Base-by-base conservation (phyloP, 2,113 vertebrate species). In the Pipa parva region DNA sequence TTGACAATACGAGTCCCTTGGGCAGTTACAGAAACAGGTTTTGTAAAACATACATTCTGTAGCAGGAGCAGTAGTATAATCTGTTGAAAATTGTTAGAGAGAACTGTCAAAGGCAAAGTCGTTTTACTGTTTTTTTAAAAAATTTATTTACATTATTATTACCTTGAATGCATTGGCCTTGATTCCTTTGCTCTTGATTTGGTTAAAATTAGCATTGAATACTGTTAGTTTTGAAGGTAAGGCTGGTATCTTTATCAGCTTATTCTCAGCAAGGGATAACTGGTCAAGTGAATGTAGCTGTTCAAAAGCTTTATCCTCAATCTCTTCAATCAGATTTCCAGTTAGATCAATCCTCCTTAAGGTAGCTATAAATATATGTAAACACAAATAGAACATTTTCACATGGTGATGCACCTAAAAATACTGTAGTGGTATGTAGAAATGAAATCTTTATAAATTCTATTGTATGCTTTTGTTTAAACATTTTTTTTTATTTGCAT, bases 81-180 rank as follows among this genome's bases (percentile, higher is more conserved):
- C n/a, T 31, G 29, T 39, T 39, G 12, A 39, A 13, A 3, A 9
- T 39, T 39, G 36, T 4, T 7, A 39, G 36, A 31, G 10, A 4
- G 10, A 31, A 31, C 29, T 31, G 10, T 10, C 10, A 31, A 31
- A 31, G 10, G 29, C 9, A 33, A 33, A 33, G 31, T 33, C 31
- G 9, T 33, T 33, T 33, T 33, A 33, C n/a, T n/a, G n/a, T n/a
- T n/a, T n/a, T 31, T 31, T 31, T 31, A 31, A 5, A 31, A 12
- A 12, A 42, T n/a, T 42, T 18, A 42, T 42, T 15, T 15, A 42
- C 11, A 17, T n/a, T n/a, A 20, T 21, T 21, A 70, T 85, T 87
- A 98, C 97, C 93, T 95, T 96, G 80, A 99, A 99, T 56, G 87
- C 78, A n/a, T 93, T 98, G 51, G 89, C 90, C 85, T 95, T 98